Base-by-base conservation (phyloP, 1,140 invertebrate genomes). In the Apis florea region DNA sequence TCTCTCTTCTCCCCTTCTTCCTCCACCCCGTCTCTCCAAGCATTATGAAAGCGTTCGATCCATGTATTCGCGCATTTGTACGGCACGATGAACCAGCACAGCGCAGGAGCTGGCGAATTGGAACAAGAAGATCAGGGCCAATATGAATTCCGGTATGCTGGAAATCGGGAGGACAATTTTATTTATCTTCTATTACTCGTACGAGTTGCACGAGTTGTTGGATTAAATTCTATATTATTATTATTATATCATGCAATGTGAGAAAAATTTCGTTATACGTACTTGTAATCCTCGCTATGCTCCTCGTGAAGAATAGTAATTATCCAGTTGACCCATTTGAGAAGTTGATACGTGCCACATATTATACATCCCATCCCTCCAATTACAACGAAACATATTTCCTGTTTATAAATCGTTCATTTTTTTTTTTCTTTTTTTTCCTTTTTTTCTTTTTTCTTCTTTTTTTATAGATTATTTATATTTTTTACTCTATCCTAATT, bases 281-380 rank as follows among this genome's bases (percentile, higher is more conserved):
- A 83, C 84, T 68, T 69, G 47, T 79, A 56, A 3, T 83, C 81
- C 0, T 17, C 10, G 2, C 31, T 51, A 53, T 24, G 2, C 11
- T 76, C 10, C 24, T 40, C 40, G 3, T 17, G 19, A 24, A 19
- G 66, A 49, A 13, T 71, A 13, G 71, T 49, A 17, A 49, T 5
- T 21, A 77, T 47, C 79, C 86, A 85, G 1, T 40, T 19, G 12
- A 49, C 47, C 75, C 74, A 83, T 17, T 71, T 86, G 59, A 72
- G 61, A 11, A 84, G 54, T 56, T 88, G 63, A 19, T 86, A 88
- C 63, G 73, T 17, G 9, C 83, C 78, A 51, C 87, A 86, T 15
- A 53, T 31, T 6, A 70, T 19, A 31, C 78, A 85, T 4, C 83
- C 83, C 11, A 82, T 6, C 12, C 63, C 49, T 4, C 85, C 87